These are phyloP conservation scores for Cheilosia scutellata DNA, from an alignment of 2,888 invertebrate genomes.

Conservation along the genomic window DNA sequence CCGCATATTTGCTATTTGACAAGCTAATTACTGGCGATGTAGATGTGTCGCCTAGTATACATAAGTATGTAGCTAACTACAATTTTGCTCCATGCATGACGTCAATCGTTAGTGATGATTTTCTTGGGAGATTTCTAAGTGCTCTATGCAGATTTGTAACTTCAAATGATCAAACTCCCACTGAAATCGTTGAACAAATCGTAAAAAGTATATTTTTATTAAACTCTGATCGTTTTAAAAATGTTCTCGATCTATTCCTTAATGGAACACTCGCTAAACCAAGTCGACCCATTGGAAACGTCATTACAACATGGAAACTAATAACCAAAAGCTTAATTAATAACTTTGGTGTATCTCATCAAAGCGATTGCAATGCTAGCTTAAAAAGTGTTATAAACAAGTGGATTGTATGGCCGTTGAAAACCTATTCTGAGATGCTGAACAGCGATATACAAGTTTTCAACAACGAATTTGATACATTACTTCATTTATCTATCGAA, in stretches of 20 bases:
- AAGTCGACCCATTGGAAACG: not conserved
- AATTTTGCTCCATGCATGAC: constrained; percentile 6
- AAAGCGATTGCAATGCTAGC: constrained; percentile 27
- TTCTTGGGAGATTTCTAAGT: constrained; percentile 21
- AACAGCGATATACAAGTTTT: constrained; percentile 77
- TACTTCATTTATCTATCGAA: constrained; percentile 22
- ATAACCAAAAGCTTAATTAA: constrained; percentile 78
- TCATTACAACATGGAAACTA: constrained; percentile 78
- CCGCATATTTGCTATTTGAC: constrained; percentile 21
- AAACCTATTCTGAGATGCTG: constrained; percentile 70
- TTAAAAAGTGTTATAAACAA: constrained; percentile 76
- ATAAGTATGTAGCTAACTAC: constrained; percentile 17
- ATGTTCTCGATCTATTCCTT: constrained; percentile 40
- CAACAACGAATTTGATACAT: constrained; percentile 79
- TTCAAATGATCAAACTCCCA: not conserved
- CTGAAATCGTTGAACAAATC: constrained; percentile 24
- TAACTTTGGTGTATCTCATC: constrained; percentile 76
- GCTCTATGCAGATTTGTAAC: constrained; percentile 14
- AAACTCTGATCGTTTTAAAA: constrained; percentile 14
- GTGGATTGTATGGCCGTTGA: constrained; percentile 82
- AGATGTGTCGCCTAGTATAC: not conserved
- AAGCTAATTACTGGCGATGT: not conserved
- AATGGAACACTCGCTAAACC: not conserved
- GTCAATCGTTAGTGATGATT: constrained; percentile 9
- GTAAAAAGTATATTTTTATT: constrained; percentile 29